Percentiles rank a stretch among this genome's conserved stretches.
These are phyloP conservation scores for Tapirus indicus DNA, from an alignment of 2,797 vertebrate genomes.

Conservation along the genomic window DNA sequence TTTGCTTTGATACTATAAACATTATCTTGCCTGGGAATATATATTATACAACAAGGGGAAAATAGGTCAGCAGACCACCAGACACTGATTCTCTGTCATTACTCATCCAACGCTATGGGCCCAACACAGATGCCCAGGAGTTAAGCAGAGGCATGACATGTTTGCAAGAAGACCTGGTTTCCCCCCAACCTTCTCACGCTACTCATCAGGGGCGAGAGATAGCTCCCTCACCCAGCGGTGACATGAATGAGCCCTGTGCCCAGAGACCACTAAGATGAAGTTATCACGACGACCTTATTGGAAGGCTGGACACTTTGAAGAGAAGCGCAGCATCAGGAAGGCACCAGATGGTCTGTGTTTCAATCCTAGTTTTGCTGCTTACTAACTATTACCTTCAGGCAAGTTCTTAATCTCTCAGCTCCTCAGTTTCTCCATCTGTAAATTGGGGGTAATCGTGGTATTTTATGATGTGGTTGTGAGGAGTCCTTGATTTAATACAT, in stretches of 20 bases:
- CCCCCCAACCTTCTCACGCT: background rate
- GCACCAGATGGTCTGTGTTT: background rate
- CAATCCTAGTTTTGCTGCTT: background rate
- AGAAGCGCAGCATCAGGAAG: background rate
- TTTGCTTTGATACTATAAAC: constrained; percentile 8
- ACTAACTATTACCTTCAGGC: background rate
- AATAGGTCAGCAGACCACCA: background rate
- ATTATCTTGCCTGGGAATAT: background rate
- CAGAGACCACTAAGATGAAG: background rate
- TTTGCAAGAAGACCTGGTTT: background rate
- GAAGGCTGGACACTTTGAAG: background rate
- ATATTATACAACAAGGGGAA: background rate
- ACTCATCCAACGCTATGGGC: background rate
- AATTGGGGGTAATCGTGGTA: background rate
- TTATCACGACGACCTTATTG: background rate
- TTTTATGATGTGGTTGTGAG: background rate
- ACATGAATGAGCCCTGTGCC: background rate
- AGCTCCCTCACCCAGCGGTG: background rate
- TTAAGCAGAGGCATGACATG: background rate
- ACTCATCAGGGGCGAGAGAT: background rate
- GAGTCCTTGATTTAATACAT: background rate
- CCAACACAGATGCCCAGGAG: background rate
- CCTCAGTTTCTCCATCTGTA: background rate
- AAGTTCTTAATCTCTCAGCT: background rate
- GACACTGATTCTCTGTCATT: background rate